Conservation (phyloP, 2,888 invertebrate species). For the Penaeus monodon region DNA sequence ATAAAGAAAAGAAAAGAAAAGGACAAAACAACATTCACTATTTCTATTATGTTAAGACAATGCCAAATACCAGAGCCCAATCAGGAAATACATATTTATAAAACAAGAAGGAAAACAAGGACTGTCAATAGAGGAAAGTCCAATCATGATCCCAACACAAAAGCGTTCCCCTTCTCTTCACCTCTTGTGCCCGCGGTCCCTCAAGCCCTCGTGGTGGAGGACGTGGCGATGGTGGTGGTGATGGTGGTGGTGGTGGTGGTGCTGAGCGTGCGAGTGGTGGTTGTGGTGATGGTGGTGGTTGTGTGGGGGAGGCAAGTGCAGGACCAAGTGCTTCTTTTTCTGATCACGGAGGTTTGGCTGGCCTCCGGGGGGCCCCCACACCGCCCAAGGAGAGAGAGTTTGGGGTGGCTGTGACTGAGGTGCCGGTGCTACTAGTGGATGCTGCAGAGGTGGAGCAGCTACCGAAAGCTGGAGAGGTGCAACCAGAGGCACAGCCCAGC, state of each 20-base stretch:
- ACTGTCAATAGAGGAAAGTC: background rate
- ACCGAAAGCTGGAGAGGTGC: background rate
- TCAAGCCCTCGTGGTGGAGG: conserved; percentile 43
- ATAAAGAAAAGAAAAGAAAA: background rate
- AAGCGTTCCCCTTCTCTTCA: conserved; percentile 19
- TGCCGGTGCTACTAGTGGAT: conserved; percentile 5
- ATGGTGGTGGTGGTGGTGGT: conserved; percentile 24
- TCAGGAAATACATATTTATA: background rate
- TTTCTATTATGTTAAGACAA: background rate
- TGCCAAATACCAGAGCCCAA: conserved; percentile 10
- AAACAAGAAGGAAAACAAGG: background rate
- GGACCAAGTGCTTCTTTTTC: conserved; percentile 60
- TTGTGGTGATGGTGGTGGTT: conserved; percentile 53
- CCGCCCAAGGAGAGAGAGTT: background rate
- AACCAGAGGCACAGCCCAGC: background rate
- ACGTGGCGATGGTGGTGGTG: conserved; percentile 42
- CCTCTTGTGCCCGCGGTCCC: conserved; percentile 59
- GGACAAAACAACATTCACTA: background rate
- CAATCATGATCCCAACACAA: conserved; percentile 8
- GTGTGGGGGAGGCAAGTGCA: conserved; percentile 61
- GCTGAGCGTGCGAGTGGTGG: conserved; percentile 25
- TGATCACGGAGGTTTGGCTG: conserved; percentile 51
- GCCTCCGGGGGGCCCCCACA: background rate
- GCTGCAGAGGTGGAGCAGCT: background rate
- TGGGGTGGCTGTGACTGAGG: conserved; percentile 7